A percentile compares a stretch with the other conserved stretches of the same genome.
Conservation (phyloP, 2,888 invertebrate genomes). For the Noctua fimbriata region DNA sequence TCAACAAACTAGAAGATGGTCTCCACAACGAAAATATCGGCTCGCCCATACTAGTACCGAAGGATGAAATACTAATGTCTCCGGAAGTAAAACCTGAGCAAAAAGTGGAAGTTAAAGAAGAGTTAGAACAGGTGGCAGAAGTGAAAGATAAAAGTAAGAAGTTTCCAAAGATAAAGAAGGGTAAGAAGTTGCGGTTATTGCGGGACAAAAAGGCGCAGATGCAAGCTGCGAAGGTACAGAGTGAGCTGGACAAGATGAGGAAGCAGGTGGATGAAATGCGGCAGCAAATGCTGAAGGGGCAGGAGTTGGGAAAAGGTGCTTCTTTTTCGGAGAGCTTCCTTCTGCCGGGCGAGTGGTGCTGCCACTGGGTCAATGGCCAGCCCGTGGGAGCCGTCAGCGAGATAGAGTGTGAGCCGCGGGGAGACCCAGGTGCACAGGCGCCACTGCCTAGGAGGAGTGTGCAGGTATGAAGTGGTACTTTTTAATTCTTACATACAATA, state of each 20-base stretch:
- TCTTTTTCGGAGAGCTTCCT: conserved; percentile 80
- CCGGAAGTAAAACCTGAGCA: conserved; percentile 20
- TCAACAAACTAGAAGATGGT: conserved; percentile 84
- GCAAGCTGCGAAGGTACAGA: conserved; percentile 82
- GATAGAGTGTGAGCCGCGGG: conserved; percentile 81
- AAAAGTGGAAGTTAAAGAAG: conserved; percentile 26
- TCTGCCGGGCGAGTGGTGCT: conserved; percentile 91
- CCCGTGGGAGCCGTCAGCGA: conserved; percentile 91
- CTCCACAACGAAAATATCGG: conserved; percentile 72
- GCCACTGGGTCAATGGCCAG: conserved; percentile 93
- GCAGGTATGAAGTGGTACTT: conserved; percentile 72
- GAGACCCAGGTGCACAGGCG: conserved; percentile 79
- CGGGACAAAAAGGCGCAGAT: conserved; percentile 79
- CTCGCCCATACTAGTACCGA: conserved; percentile 68
- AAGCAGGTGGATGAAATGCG: conserved; percentile 84
- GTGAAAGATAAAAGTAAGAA: conserved; percentile 69
- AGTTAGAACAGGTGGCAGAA: not conserved
- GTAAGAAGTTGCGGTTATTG: conserved; percentile 56
- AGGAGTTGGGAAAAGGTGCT: conserved; percentile 65
- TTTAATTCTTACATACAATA: not conserved
- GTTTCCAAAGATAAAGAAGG: conserved; percentile 78
- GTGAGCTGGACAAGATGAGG: conserved; percentile 83
- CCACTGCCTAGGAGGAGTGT: conserved; percentile 84
- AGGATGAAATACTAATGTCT: conserved; percentile 62
- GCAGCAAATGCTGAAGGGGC: conserved; percentile 79